Conservation (phyloP, 2,888 invertebrate species). For the Anagyrus pseudococci region DNA sequence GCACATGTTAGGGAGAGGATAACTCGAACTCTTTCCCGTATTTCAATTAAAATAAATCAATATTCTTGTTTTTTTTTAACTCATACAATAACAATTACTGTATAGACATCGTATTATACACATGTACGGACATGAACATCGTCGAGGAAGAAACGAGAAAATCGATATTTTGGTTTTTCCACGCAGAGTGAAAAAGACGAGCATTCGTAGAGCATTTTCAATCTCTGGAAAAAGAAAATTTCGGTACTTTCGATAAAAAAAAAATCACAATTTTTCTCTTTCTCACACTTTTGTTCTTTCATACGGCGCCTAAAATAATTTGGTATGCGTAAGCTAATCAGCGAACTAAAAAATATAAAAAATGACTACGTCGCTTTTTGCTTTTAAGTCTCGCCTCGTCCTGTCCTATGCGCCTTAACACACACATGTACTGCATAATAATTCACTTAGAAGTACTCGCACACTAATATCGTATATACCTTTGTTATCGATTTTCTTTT, state of each 20-base stretch:
- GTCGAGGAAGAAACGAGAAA: conserved; percentile 38
- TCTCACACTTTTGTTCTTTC: background rate
- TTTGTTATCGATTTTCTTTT: conserved; percentile 32
- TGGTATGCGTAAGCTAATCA: conserved; percentile 40
- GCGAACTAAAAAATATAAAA: conserved; percentile 39
- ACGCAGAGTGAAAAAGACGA: conserved; percentile 25
- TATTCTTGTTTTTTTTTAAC: conserved; percentile 22
- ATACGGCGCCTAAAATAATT: conserved; percentile 34
- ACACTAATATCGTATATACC: conserved; percentile 19
- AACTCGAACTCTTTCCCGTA: conserved; percentile 31
- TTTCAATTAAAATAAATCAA: conserved; percentile 36
- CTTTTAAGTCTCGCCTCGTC: conserved; percentile 38
- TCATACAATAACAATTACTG: conserved; percentile 32
- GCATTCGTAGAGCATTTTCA: conserved; percentile 15
- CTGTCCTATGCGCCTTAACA: conserved; percentile 22
- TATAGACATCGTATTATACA: conserved; percentile 36
- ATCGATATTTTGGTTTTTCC: conserved; percentile 25
- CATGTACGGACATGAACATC: conserved; percentile 27
- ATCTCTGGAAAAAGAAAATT: conserved; percentile 14
- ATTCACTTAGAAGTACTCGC: conserved; percentile 27
- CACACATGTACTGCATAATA: conserved; percentile 17
- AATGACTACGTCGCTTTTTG: conserved; percentile 41
- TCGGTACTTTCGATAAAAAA: conserved; percentile 4
- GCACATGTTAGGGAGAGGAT: conserved; percentile 37
- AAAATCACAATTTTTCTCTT: conserved; percentile 19